phyloP scores from a whole-genome alignment of 2,797 vertebrate species.

The Intellagama lesueurii region DNA sequence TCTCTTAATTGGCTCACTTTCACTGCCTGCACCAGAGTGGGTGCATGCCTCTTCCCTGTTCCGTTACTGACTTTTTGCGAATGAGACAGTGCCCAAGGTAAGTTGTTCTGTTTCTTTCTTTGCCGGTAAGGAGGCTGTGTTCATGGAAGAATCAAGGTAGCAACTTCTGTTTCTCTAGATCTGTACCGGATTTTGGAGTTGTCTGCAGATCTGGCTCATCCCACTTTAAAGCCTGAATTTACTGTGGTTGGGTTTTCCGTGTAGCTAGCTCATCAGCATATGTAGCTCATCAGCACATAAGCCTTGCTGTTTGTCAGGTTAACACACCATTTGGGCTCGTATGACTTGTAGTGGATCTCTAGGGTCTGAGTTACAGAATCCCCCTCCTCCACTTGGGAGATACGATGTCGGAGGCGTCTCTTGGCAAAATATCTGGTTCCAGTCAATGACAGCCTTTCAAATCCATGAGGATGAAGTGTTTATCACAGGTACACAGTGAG shows the following conservation, averaged over 20 bases:
- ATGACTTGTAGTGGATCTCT: not conserved
- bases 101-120: constrained; percentile 45
- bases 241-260: accelerated
- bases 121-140: constrained; percentile 34
- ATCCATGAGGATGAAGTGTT: not conserved
- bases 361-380: not conserved
- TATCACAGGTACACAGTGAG: not conserved
- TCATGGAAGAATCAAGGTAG: constrained; percentile 6
- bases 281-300: not conserved
- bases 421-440: not conserved
- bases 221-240: not conserved
- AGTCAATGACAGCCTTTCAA: not conserved
- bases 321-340: not conserved
- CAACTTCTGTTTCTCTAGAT: constrained; percentile 9
- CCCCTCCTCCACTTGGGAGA: not conserved
- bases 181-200: constrained; percentile 17
- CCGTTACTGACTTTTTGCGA: constrained; percentile 57
- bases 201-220: not conserved
- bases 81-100: constrained; percentile 71
- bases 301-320: not conserved
- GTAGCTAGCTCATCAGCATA: not conserved
- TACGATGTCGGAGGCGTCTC: not conserved
- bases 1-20: constrained; percentile 46
- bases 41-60: constrained; percentile 59
- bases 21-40: constrained; percentile 39